Conservation (phyloP, 2,797 vertebrate genomes). For the Hyperoplus immaculatus region DNA sequence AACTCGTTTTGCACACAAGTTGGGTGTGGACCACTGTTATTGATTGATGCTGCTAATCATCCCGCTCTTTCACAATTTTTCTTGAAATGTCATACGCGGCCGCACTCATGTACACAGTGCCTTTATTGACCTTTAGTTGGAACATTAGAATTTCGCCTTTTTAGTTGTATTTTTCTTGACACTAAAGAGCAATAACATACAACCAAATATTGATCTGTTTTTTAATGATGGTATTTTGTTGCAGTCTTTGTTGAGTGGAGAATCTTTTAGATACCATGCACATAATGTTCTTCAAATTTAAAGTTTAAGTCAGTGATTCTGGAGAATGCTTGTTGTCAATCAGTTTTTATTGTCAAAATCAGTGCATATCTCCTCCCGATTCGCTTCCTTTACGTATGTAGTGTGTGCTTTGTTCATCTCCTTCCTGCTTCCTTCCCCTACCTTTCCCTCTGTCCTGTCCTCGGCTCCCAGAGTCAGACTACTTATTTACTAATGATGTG, state of each 20-base stretch:
- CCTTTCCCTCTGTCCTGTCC: conserved; percentile 8
- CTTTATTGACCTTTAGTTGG: conserved; percentile 6
- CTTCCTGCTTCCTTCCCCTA: conserved; percentile 7
- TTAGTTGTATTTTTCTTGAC: not conserved
- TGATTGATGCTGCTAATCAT: no score
- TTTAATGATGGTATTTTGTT: not conserved
- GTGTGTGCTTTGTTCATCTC: not conserved
- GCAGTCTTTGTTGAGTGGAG: not conserved
- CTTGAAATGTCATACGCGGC: not conserved
- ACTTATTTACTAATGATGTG: conserved; percentile 80
- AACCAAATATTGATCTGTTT: not conserved
- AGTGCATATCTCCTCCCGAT: no score
- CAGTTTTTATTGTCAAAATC: no score
- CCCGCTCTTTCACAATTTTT: no score
- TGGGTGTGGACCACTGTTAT: no score
- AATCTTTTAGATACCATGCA: not conserved
- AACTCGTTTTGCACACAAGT: not conserved
- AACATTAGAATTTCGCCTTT: not conserved
- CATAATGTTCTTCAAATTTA: not conserved
- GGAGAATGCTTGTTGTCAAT: no score
- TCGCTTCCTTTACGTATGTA: no score
- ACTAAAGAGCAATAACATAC: conserved; percentile 5
- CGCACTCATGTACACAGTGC: not conserved
- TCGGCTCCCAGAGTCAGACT: conserved; percentile 39
- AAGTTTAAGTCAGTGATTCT: not conserved